Base-by-base conservation (phyloP, 2,888 invertebrate species). In the Chymomyza amoena region DNA sequence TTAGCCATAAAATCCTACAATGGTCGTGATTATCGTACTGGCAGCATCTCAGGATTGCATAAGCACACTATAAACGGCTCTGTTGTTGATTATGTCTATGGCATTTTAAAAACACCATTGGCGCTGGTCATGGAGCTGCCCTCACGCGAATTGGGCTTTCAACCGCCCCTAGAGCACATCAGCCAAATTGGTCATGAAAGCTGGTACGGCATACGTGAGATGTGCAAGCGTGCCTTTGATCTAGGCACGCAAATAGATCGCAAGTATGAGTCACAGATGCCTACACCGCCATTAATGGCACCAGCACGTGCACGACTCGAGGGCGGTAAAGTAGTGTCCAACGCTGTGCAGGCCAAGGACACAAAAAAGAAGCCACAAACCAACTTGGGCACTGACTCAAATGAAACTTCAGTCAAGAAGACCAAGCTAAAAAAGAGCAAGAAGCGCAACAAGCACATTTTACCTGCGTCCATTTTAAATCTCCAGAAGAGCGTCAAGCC, bases 181-280 rank as follows among this genome's bases (percentile, higher is more conserved):
- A 82, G 87, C n/a, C 81, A 86, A 16, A 86, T 92, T 65, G 89
- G 90, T 0, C 80, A 89, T 64, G 92, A 92, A 76, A 90, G 91
- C 61, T 92, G 92, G 92, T 85, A 89, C 63, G 92, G 91, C 20
- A 91, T 92, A 61, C 87, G 88, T n/a, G 91, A 91, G 73, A 92
- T 92, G 92, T 91, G 91, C 75, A 88, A 87, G 69, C 81, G 78
- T 10, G 90, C 90, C 56, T 85, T 81, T 18, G 83, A 89, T 69
- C 62, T 89, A 61, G 70, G 88, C 0, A 28, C 61, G 5, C 69
- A 64, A 13, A 88, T 88, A 52, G 63, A 68, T 6, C 83, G 87
- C 2, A 67, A 74, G 0, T 65, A 56, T 0, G 88, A 83, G 18
- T 79, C 79, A 0, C 15, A 15, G 18, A 50, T 69, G 20, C 59